Evolutionary conservation across 2,888 invertebrate genomes (phyloP), one percentile per base, ranked within the genome.

Genomic region (Mellilla xanthometata): DNA sequence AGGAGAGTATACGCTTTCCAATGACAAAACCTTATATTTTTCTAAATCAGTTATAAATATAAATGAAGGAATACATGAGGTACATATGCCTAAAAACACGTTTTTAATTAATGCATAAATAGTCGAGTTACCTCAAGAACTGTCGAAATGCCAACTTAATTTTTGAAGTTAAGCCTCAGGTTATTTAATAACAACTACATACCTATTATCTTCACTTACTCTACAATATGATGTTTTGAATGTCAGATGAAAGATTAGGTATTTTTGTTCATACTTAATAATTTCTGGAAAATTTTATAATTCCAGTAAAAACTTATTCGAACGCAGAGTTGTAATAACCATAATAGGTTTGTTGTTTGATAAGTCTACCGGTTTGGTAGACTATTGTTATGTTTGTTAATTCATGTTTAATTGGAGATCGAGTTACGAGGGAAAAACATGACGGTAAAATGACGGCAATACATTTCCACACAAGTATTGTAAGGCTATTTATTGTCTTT

Each of bases 311-410:
- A 31, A 26, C 15, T 10, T 31, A 2, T 19, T 32, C 13, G 15
- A 3, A 15, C 8, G 22, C 28, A 28, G 28, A n/a, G n/a, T n/a
- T n/a, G 12, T 28, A 35, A 26, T 28, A n/a, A 36, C 28, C 2
- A 8, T 36, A 28, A 36, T 36, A 7, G 12, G n/a, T 9, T 9
- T 28, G 36, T 29, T 28, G 36, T 28, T 36, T 36, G 36, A 36
- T 36, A 28, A 34, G 12, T 35, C n/a, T 35, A 32, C 26, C 26
- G 26, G 19, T 8, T 32, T 8, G 11, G 22, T 13, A 26, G 39
- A 40, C 9, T 12, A 32, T 40, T 40, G 31, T 26, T 31, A 40
- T 11, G 2, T 13, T 8, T 32, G 12, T 10, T 36, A 22, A 28
- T 36, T 22, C 28, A 19, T 9, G 11, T 27, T 3, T 28, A 36